Conservation (phyloP, 2,113 vertebrate species). For the Geothlypis trichas region DNA sequence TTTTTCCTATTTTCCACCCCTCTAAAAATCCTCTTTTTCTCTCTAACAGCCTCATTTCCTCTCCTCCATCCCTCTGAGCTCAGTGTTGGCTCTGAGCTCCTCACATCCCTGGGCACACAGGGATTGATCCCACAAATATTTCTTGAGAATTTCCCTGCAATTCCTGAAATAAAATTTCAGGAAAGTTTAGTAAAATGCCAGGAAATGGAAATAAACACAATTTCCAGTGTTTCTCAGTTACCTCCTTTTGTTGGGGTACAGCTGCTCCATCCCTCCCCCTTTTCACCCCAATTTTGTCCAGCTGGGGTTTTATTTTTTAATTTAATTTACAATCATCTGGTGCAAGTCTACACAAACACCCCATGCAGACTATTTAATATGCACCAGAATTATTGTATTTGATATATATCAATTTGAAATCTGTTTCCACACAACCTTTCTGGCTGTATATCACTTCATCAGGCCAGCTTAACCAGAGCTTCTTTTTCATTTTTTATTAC, state of each 20-base stretch:
- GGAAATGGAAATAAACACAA: neutral
- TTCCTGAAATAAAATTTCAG: neutral
- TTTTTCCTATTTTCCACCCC: too few species aligned
- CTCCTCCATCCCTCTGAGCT: too few species aligned
- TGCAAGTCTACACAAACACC: neutral
- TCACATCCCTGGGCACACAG: too few species aligned
- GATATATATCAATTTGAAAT: slow-evolving; percentile 68
- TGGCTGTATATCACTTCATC: slow-evolving; percentile 67
- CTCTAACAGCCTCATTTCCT: too few species aligned
- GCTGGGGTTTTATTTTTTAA: neutral
- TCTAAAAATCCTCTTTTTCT: too few species aligned
- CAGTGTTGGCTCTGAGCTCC: too few species aligned
- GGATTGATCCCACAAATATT: too few species aligned
- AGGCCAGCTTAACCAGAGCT: slow-evolving; percentile 66
- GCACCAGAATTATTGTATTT: slow-evolving; percentile 59
- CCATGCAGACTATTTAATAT: slow-evolving; percentile 40
- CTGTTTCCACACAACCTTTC: slow-evolving; percentile 64
- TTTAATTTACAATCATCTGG: neutral
- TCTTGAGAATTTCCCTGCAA: too few species aligned
- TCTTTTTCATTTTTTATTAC: slow-evolving; percentile 67
- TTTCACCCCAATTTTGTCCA: neutral
- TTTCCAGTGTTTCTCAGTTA: neutral
- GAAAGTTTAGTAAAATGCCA: too few species aligned
- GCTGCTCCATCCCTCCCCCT: neutral
- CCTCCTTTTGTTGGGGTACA: neutral